Conservation (phyloP, 2,888 invertebrate species). For the Cabera pusaria region DNA sequence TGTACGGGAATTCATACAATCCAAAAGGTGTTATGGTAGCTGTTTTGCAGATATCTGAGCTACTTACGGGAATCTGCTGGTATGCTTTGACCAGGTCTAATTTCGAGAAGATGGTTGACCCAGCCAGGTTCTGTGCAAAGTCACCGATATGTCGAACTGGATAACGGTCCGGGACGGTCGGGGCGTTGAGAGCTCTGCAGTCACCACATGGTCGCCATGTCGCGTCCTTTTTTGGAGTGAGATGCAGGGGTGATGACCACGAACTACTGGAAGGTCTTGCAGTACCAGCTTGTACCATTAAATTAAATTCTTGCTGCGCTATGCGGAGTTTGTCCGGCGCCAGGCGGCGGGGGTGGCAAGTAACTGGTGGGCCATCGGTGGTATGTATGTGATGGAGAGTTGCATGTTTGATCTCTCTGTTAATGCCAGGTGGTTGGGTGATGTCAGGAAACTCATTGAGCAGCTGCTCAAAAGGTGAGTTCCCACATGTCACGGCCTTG, state of each 20-base stretch:
- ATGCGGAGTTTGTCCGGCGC: conserved; percentile 13
- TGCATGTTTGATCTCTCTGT: conserved; percentile 4
- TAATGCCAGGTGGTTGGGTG: conserved; percentile 3
- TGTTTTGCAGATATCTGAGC: conserved; percentile 45
- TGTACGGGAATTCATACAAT: conserved; percentile 49
- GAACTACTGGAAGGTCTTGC: conserved; percentile 34
- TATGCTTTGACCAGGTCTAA: conserved; percentile 41
- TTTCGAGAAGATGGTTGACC: conserved; percentile 24
- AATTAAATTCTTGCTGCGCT: conserved; percentile 1
- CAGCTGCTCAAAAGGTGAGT: conserved; percentile 1
- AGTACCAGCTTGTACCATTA: conserved; percentile 26
- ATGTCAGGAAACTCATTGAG: conserved; percentile 6
- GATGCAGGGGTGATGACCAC: conserved; percentile 36
- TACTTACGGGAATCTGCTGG: conserved; percentile 53
- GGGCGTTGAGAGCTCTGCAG: conserved; percentile 43
- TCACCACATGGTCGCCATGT: conserved; percentile 55
- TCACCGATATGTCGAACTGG: conserved; percentile 33
- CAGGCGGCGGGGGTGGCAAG: conserved; percentile 15
- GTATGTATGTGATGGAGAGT: conserved; percentile 23
- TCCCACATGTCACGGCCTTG: not conserved
- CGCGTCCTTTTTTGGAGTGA: conserved; percentile 13
- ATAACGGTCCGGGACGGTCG: conserved; percentile 43
- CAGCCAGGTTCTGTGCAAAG: conserved; percentile 13
- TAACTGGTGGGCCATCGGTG: conserved; percentile 19
- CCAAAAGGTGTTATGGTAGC: conserved; percentile 41